Percentiles rank a stretch among this genome's conserved stretches.
Evolutionary conservation across 2,888 invertebrate genomes (phyloP).

Genomic region (Pecten maximus): DNA sequence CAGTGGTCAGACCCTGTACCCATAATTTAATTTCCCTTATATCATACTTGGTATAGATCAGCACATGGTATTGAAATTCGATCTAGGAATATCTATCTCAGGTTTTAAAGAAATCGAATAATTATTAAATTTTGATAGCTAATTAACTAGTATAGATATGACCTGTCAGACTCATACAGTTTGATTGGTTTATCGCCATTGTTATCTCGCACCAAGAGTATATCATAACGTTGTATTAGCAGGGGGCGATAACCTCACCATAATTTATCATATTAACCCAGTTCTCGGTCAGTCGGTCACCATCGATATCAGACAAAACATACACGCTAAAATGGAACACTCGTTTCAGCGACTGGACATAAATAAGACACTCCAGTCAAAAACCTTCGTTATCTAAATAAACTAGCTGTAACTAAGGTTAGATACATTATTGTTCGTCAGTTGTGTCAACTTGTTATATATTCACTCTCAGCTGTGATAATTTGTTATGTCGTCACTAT

Average conservation of each 20-base stretch:
- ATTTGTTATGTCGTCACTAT: no score
- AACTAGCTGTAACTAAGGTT: no score
- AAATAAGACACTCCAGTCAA: no score
- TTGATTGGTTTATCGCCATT: neutral
- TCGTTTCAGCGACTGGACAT: no score
- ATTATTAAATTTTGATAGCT: neutral
- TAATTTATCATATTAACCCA: neutral
- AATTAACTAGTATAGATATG: neutral
- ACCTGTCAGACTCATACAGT: neutral
- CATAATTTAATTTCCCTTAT: no score
- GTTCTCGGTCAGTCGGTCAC: neutral
- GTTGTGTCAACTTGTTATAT: no score
- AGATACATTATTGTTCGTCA: no score
- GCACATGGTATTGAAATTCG: neutral
- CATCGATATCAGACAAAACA: no score
- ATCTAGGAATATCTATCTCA: neutral
- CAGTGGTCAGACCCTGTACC: neutral
- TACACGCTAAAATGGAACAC: no score
- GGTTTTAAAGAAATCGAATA: neutral
- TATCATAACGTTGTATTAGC: neutral
- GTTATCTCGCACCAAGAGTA: neutral
- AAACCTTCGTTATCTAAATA: no score
- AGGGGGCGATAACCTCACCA: neutral
- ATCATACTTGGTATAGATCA: neutral
- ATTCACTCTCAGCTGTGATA: no score